Base-by-base conservation (phyloP, 2,888 invertebrate genomes). In the Pocota personata region DNA sequence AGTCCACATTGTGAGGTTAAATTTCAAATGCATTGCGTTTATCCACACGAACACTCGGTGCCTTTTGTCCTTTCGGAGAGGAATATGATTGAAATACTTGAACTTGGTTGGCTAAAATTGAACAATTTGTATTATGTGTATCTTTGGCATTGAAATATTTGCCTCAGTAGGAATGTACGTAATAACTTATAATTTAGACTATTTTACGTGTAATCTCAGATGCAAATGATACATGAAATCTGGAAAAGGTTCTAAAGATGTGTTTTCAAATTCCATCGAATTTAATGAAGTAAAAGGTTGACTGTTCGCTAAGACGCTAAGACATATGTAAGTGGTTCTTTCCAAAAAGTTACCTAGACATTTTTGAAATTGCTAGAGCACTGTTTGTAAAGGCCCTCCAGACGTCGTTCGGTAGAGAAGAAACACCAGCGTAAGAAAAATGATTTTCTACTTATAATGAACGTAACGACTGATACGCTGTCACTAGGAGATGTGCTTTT, bases 21-120 rank as follows among this genome's bases (percentile, higher is more conserved):
- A 46, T 30, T 62, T 43, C 12, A 12, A 30, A 62, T 46, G 16
- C 46, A 62, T 62, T 30, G n/a, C 6, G 40, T 40, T 60, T 60
- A 24, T 14, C 6, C 37, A n/a, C 12, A 12, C 10, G 37, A 37
- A 37, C 12, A 37, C 37, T 24, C 4, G 14, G 0, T 6, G 24
- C 3, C 27, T n/a, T 24, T 24, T 50, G 50, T 24, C 24, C 27
- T 27, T 50, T 50, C 12, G 12, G n/a, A 43, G 43, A 24, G 16
- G 35, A 12, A 43, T 10, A 24, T 52, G 21, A 24, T 50, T 24
- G 48, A 48, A 24, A 24, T 21, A 6, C 12, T 24, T 4, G n/a
- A n/a, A 52, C 10, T n/a, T 24, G 4, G 21, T 21, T 48, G 48
- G 32, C 8, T 32, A 10, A 32, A 8, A 0, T 32, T 37, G 37